phyloP scores from a whole-genome alignment of 2,113 vertebrate genomes.

The Notiomystis cincta region DNA sequence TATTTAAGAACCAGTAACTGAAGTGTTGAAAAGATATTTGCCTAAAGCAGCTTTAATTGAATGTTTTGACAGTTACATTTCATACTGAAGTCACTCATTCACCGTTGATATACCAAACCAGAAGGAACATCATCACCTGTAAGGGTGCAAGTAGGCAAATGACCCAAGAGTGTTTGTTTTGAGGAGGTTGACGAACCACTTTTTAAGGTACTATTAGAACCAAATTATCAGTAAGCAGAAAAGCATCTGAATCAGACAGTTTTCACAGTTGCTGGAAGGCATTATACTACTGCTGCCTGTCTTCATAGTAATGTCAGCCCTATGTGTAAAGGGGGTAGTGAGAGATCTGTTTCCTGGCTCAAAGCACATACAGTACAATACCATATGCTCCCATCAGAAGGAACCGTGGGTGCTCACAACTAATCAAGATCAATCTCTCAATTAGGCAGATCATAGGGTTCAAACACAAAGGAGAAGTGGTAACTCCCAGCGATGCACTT shows the following conservation, averaged over 20 bases:
- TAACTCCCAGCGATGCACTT: background rate
- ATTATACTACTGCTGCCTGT: constrained; percentile 38
- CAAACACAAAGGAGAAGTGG: constrained; percentile 47
- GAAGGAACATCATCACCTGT: background rate
- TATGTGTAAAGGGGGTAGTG: background rate
- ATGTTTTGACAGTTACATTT: background rate
- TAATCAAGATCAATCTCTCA: constrained; percentile 48
- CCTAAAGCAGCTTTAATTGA: background rate
- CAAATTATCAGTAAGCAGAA: background rate
- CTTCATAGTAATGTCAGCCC: constrained; percentile 48
- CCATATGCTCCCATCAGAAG: constrained; percentile 57
- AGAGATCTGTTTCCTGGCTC: constrained; percentile 54
- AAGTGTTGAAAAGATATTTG: background rate
- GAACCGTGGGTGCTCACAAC: constrained; percentile 25
- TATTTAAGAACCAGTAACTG: background rate
- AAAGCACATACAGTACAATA: background rate
- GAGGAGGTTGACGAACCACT: background rate
- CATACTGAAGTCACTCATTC: background rate
- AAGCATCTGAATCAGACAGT: constrained; percentile 9
- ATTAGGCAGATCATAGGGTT: constrained; percentile 44
- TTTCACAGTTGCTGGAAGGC: constrained; percentile 42
- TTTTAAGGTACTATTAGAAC: background rate
- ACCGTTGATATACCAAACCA: background rate
- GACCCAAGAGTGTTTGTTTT: background rate
- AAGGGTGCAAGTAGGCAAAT: background rate